These are phyloP conservation scores for Enteromius viviparus DNA, from an alignment of 2,797 vertebrate species.

Conservation along the genomic window DNA sequence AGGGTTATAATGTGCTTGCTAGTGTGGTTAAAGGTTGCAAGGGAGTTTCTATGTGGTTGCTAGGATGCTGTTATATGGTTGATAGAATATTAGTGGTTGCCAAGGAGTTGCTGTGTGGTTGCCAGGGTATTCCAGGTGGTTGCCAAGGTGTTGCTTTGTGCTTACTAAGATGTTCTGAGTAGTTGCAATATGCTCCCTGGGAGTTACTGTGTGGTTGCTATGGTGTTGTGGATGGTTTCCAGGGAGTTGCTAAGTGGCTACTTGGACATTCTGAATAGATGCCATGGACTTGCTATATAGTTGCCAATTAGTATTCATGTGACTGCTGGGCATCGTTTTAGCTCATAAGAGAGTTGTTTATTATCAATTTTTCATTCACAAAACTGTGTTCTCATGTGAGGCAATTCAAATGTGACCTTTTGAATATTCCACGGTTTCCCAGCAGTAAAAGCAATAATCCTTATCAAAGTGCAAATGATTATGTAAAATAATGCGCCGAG, in stretches of 20 bases:
- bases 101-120: not conserved
- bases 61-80: not conserved
- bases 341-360: not conserved
- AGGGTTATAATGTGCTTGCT: not conserved
- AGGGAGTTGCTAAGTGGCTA: not conserved
- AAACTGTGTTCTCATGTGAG: not conserved
- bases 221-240: not conserved
- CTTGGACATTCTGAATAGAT: not conserved
- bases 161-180: not conserved
- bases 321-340: not conserved
- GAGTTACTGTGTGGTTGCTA: not conserved
- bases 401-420: conserved; percentile 10
- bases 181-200: not conserved
- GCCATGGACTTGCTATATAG: not conserved
- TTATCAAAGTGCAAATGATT: not conserved
- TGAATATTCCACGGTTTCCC: not conserved
- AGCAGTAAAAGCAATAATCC: not conserved
- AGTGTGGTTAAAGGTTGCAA: not conserved
- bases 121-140: too few species aligned
- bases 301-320: not conserved
- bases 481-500: not conserved
- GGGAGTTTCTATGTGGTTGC: not conserved
- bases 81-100: not conserved
- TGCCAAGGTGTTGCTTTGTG: not conserved
- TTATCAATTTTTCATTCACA: not conserved